Evolutionary conservation across 2,888 invertebrate genomes (phyloP).

Genomic region (Deilephila elpenor): DNA sequence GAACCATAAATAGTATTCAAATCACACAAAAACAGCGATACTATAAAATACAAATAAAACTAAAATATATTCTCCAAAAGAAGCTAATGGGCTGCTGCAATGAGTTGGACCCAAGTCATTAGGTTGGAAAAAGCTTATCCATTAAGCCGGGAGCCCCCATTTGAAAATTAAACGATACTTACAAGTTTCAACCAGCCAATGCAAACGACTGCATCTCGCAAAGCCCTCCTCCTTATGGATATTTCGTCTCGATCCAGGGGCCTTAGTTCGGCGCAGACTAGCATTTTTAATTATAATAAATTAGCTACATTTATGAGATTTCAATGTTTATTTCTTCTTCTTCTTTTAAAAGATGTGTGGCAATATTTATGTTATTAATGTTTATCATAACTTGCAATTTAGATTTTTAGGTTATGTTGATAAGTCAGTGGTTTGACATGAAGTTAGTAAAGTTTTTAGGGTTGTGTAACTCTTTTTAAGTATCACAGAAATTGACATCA

Average conservation of each 20-base stretch:
- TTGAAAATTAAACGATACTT: conserved; percentile 43
- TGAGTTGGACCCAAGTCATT: not conserved
- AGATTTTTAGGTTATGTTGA: conserved; percentile 18
- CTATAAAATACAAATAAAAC: not conserved
- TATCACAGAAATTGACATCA: too few relatives aligned
- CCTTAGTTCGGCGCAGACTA: conserved; percentile 41
- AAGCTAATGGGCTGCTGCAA: not conserved
- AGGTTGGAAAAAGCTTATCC: not conserved
- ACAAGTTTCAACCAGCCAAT: conserved; percentile 65
- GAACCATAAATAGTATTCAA: too few relatives aligned
- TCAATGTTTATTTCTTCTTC: not conserved
- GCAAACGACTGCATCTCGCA: conserved; percentile 60
- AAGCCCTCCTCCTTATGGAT: conserved; percentile 45
- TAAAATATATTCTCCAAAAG: not conserved
- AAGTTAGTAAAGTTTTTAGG: not conserved
- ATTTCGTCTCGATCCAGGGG: conserved; percentile 45
- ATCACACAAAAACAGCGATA: too few relatives aligned
- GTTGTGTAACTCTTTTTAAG: too few relatives aligned
- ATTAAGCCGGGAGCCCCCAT: not conserved
- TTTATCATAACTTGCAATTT: conserved; percentile 1
- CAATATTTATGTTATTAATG: too few relatives aligned
- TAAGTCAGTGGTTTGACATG: not conserved
- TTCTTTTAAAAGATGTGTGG: too few relatives aligned
- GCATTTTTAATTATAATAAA: conserved; percentile 35
- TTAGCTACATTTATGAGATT: not conserved